Base-by-base conservation (phyloP, 2,113 vertebrate species). In the Nycticebus coucang region DNA sequence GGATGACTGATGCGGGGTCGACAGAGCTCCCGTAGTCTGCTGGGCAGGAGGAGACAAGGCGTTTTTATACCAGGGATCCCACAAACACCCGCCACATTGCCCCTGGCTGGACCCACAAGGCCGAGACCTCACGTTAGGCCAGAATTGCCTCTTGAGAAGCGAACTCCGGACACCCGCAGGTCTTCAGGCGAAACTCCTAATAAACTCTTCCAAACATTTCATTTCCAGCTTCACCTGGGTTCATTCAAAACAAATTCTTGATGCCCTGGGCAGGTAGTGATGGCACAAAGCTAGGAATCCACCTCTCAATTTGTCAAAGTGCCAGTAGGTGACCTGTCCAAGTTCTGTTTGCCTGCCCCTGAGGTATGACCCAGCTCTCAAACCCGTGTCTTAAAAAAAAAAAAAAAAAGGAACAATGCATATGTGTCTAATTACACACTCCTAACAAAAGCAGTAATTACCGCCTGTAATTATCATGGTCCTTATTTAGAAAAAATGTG, bases 401-500 rank as follows among this genome's bases (percentile, higher is more conserved):
- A 59, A 59, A 59, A 59, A 59, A 59, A 62, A 26, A 62, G 9
- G 95, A 97, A 98, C 97, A 98, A 98, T 55, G 55, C 45, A 91
- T 96, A 88, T 97, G 97, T n/a, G 7, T 92, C 96, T 98, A 96
- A 98, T 98, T 98, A 98, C 97, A 97, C 83, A 91, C 96, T 97
- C 93, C 77, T 98, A 98, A 98, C 97, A 98, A 99, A 98, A 98
- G 93, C 97, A 97, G 97, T 97, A 98, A 98, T 98, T 98, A 98
- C 97, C 77, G 95, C 97, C 94, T 97, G 95, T 98, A 98, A 99
- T 99, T 98, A 98, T 98, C 94, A 92, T 97, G 96, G 96, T 94
- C 98, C 98, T 98, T 98, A 98, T 99, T 99, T 98, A 98, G 98
- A 97, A 98, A 97, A 98, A 98, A 97, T 95, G 96, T 87, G 98